phyloP scores from a whole-genome alignment of 2,888 invertebrate genomes.

The Aromia moschata region DNA sequence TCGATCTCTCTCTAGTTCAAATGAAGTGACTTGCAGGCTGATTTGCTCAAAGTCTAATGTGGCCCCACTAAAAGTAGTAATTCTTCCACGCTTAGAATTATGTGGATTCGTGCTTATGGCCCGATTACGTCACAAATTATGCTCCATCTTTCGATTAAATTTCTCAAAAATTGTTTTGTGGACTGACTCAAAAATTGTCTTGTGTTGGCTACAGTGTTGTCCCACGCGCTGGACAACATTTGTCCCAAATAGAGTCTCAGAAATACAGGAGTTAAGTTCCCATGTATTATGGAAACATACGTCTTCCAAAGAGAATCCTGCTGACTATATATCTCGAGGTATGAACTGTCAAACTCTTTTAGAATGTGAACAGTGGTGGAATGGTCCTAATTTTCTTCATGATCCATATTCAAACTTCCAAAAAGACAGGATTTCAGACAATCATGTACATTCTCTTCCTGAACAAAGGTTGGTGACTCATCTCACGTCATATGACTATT shows the following conservation, averaged over 20 bases:
- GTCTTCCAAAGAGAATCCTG: constrained; percentile 21
- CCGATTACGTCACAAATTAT: constrained; percentile 2
- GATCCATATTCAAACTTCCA: neutral
- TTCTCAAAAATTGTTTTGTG: no score
- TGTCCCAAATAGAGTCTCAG: constrained; percentile 32
- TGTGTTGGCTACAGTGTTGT: constrained; percentile 23
- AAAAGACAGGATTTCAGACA: neutral
- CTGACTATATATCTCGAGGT: neutral
- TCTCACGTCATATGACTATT: neutral
- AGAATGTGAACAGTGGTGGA: neutral
- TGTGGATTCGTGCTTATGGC: constrained; percentile 24
- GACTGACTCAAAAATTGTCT: constrained; percentile 29
- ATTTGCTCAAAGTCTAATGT: constrained; percentile 16
- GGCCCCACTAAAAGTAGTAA: constrained; percentile 25
- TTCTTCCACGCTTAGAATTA: constrained; percentile 33
- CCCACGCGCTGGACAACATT: constrained; percentile 26
- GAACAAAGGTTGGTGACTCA: neutral
- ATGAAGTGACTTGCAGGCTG: neutral
- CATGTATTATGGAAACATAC: constrained; percentile 27
- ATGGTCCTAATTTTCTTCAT: neutral
- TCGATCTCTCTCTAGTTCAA: neutral
- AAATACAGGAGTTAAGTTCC: constrained; percentile 27
- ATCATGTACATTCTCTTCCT: neutral
- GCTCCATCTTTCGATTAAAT: constrained; percentile 2
- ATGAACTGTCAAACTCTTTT: neutral